These are phyloP conservation scores for Spea multiplicata DNA, from an alignment of 2,113 vertebrate genomes.

Conservation along the genomic window DNA sequence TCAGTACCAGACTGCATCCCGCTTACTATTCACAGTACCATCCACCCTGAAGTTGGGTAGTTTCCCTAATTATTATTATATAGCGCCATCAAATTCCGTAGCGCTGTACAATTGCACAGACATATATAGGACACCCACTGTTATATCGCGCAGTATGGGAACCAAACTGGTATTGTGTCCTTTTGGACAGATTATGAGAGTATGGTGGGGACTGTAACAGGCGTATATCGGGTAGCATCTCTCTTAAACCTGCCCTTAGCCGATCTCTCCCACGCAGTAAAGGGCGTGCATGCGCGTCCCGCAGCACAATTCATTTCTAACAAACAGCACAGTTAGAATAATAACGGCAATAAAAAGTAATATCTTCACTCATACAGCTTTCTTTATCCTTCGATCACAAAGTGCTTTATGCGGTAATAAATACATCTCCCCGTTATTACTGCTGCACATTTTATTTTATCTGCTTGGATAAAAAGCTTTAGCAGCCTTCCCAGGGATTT, in stretches of 20 bases:
- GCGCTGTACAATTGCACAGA: too few relatives aligned
- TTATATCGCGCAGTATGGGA: too few relatives aligned
- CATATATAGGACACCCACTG: too few relatives aligned
- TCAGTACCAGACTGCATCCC: too few relatives aligned
- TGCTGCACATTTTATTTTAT: conserved; percentile 43
- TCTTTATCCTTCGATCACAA: conserved; percentile 39
- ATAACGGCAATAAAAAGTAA: conserved; percentile 45
- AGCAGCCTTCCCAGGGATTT: conserved; percentile 33
- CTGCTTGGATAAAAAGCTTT: conserved; percentile 44
- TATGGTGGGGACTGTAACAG: too few relatives aligned
- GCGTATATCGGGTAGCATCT: not conserved
- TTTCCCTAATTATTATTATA: too few relatives aligned
- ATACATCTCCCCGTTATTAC: conserved; percentile 47
- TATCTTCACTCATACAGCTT: conserved; percentile 30
- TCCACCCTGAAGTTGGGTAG: too few relatives aligned
- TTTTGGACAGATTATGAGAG: too few relatives aligned
- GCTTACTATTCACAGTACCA: too few relatives aligned
- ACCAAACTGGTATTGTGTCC: too few relatives aligned
- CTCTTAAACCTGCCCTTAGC: conserved; percentile 8
- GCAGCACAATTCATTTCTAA: conserved; percentile 38
- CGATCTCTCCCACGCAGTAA: conserved; percentile 16
- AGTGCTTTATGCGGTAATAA: conserved; percentile 45
- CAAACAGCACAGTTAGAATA: conserved; percentile 40
- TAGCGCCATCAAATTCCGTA: too few relatives aligned
- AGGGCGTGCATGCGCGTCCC: not conserved